Evolutionary conservation across 2,113 vertebrate genomes (phyloP).

Genomic region (Raphicerus campestris): DNA sequence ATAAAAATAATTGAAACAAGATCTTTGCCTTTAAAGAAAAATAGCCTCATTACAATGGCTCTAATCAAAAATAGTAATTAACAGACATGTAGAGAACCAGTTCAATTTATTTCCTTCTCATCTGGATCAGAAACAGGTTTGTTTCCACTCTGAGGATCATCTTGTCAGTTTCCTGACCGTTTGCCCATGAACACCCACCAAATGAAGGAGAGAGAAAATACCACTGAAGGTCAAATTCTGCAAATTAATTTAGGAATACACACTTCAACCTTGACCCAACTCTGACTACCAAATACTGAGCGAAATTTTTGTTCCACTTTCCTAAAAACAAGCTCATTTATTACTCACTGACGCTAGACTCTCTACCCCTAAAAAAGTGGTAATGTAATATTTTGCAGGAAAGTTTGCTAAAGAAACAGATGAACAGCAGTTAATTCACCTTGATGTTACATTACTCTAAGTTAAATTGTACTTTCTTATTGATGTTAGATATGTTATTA

Average conservation of each 20-base stretch:
- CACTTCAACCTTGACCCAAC: neutral
- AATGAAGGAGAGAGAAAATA: neutral
- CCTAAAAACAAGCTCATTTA: neutral
- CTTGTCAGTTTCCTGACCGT: neutral
- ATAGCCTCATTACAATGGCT: neutral
- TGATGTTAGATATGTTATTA: neutral
- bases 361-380: neutral
- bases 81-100: neutral
- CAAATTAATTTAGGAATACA: neutral
- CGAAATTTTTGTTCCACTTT: neutral
- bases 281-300: neutral
- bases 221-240: neutral
- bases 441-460: neutral
- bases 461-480: neutral
- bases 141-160: neutral
- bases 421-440: neutral
- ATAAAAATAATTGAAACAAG: neutral
- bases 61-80: neutral
- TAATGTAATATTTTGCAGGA: constrained; percentile 1
- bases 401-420: neutral
- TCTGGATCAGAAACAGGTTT: neutral
- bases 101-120: constrained; percentile 4
- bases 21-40: constrained; percentile 1
- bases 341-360: neutral
- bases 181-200: neutral